These are phyloP conservation scores for Agapostemon virescens DNA, from an alignment of 2,888 invertebrate genomes.

Conservation along the genomic window DNA sequence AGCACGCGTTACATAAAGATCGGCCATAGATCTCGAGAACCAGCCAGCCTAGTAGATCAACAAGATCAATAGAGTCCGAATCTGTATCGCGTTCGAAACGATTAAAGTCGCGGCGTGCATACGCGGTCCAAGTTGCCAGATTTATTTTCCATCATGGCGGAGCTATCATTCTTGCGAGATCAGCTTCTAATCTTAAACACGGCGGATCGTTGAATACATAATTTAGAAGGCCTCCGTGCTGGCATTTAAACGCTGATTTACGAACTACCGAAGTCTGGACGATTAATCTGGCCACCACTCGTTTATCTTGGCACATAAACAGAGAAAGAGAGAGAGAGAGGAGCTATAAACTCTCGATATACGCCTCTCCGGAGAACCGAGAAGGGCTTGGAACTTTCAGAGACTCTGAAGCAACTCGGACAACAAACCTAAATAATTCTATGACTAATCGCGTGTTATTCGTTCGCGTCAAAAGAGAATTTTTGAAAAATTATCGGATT, in stretches of 20 bases:
- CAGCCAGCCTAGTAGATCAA: background rate
- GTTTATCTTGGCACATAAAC: slow-evolving; percentile 10
- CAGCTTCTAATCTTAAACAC: slow-evolving; percentile 5
- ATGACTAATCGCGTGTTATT: background rate
- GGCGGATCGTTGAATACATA: slow-evolving; percentile 14
- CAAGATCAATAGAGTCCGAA: background rate
- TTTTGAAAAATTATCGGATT: background rate
- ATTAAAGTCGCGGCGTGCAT: background rate
- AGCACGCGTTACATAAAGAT: background rate
- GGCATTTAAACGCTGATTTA: slow-evolving; percentile 25
- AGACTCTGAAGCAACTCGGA: background rate
- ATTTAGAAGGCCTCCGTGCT: background rate
- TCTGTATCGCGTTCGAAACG: background rate
- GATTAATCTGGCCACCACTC: slow-evolving; percentile 20
- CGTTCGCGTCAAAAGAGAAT: background rate
- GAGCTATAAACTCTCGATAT: slow-evolving; percentile 2
- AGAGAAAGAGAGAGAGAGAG: background rate
- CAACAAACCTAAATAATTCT: background rate
- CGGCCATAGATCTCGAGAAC: background rate
- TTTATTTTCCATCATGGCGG: slow-evolving; percentile 3
- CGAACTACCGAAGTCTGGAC: background rate
- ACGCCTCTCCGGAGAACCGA: background rate
- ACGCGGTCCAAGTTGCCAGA: background rate
- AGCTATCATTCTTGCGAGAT: slow-evolving; percentile 12
- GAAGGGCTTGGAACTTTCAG: background rate